Evolutionary conservation across 1,140 invertebrate species (phyloP).

Genomic region (Acromyrmex charruanus): DNA sequence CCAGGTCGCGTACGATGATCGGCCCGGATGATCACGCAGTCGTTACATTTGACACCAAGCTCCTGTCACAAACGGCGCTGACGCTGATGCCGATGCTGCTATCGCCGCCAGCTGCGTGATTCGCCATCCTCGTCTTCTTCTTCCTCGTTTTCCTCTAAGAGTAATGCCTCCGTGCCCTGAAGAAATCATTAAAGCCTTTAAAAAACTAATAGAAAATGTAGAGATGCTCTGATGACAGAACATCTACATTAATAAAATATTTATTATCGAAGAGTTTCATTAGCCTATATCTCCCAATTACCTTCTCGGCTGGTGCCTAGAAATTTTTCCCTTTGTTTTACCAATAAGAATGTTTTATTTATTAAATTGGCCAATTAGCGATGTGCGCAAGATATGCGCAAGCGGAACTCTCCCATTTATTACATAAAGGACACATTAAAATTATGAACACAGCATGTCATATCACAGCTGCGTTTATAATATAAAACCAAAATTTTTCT

Average conservation of each 20-base stretch:
- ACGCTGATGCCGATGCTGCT: constrained; percentile 83
- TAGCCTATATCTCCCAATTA: too few species aligned
- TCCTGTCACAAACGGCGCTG: constrained; percentile 76
- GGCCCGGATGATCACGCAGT: constrained; percentile 69
- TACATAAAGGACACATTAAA: not conserved
- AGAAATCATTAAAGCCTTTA: constrained; percentile 34
- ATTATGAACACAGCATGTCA: not conserved
- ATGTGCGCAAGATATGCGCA: too few species aligned
- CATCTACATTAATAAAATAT: not conserved
- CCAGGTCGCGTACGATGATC: constrained; percentile 66
- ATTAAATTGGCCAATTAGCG: too few species aligned
- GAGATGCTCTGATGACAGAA: not conserved
- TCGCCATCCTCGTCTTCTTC: constrained; percentile 89
- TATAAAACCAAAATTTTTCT: not conserved
- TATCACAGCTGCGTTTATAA: not conserved
- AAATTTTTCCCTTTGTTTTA: too few species aligned
- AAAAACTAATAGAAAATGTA: constrained; percentile 1
- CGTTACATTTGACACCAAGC: constrained; percentile 72
- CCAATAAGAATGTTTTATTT: too few species aligned
- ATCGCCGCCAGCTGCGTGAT: constrained; percentile 88
- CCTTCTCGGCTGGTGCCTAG: too few species aligned
- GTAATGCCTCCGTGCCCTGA: constrained; percentile 80
- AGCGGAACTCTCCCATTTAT: too few species aligned
- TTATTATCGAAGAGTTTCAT: too few species aligned
- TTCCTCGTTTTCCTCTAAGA: constrained; percentile 87